Evolutionary conservation across 2,113 vertebrate genomes (phyloP).

Genomic region (Rana temporaria): DNA sequence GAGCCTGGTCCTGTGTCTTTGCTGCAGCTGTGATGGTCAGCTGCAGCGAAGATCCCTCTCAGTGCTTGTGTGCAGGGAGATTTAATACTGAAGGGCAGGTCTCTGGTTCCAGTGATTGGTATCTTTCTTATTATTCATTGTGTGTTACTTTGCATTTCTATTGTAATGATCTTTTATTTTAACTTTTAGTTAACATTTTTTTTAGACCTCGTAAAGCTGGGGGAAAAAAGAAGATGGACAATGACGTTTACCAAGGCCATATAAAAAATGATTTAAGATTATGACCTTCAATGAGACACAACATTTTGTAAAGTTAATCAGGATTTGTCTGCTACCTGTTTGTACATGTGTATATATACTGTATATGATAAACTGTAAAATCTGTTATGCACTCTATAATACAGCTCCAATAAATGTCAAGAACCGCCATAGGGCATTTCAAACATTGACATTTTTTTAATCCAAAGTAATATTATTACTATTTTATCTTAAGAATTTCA

Average conservation of each 20-base stretch:
- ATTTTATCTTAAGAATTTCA: neutral
- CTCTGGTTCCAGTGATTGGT: too few species aligned
- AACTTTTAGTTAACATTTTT: neutral
- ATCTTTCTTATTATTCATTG: too few species aligned
- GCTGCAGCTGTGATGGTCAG: too few species aligned
- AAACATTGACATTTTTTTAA: neutral
- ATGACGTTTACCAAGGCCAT: neutral
- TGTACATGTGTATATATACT: conserved; percentile 31
- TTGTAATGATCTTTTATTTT: neutral
- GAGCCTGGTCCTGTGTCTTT: too few species aligned
- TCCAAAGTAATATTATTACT: conserved; percentile 26
- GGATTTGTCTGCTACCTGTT: neutral
- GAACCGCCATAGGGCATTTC: conserved; percentile 16
- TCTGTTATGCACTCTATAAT: neutral
- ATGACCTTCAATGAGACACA: neutral
- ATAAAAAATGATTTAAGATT: conserved; percentile 14
- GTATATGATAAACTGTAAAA: neutral
- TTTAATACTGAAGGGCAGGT: too few species aligned
- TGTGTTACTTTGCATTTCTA: neutral
- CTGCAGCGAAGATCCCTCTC: too few species aligned
- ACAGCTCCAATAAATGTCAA: neutral
- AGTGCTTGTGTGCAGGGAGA: too few species aligned
- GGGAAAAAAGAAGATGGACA: conserved; percentile 16
- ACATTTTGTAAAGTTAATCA: neutral
- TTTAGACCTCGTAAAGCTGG: conserved; percentile 6